Percentiles rank a stretch among this genome's conserved stretches.
Evolutionary conservation across 2,888 invertebrate genomes (phyloP).

Genomic region (Drosophila helvetica): DNA sequence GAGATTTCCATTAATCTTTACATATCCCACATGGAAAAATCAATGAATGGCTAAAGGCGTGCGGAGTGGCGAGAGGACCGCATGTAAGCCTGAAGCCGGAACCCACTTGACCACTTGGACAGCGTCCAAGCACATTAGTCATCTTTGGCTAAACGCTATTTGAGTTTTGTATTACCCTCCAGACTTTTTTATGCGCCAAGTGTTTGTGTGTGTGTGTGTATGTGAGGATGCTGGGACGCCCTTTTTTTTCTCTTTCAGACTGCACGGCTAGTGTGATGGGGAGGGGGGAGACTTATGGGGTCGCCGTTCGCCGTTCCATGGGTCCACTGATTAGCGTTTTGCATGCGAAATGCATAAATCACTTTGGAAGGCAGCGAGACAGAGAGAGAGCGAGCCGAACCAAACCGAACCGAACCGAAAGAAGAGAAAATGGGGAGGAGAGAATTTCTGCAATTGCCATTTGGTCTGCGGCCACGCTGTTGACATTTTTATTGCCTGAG

Average conservation of each 20-base stretch:
- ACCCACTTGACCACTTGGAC: constrained; percentile 67
- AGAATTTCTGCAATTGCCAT: constrained; percentile 54
- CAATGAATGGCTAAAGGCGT: constrained; percentile 1
- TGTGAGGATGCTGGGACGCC: constrained; percentile 15
- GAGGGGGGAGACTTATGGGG: background rate
- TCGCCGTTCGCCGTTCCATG: constrained; percentile 10
- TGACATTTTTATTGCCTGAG: constrained; percentile 78
- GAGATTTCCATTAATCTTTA: constrained; percentile 42
- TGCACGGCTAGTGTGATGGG: constrained; percentile 11
- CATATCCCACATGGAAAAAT: constrained; percentile 14
- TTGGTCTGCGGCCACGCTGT: constrained; percentile 60
- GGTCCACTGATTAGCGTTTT: constrained; percentile 76
- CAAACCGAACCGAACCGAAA: background rate
- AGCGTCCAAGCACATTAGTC: constrained; percentile 66
- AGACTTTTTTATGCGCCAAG: constrained; percentile 8
- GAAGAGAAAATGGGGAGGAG: constrained; percentile 15
- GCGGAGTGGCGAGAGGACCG: background rate
- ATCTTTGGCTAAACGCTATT: constrained; percentile 75
- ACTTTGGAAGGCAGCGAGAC: constrained; percentile 44
- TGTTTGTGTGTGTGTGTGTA: constrained; percentile 17
- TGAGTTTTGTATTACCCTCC: constrained; percentile 61
- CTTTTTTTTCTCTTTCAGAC: constrained; percentile 50
- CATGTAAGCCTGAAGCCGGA: background rate
- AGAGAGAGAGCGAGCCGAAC: background rate
- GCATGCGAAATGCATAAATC: constrained; percentile 77